Evolutionary conservation across 2,888 invertebrate species (phyloP), one percentile per base, ranked within the genome.

Genomic region (Lamellibrachia columna): DNA sequence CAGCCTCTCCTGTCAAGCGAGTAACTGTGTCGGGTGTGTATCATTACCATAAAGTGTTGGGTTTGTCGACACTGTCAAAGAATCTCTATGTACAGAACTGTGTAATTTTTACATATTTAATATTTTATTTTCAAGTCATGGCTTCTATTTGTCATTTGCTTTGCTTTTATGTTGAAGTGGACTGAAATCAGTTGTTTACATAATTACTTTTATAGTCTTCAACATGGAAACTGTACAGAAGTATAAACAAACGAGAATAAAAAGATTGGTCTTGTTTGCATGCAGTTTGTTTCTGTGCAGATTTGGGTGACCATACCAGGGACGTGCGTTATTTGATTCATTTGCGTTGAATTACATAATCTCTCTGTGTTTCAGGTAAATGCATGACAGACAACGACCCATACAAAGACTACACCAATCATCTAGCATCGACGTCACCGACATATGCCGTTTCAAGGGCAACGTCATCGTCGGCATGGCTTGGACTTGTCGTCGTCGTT

Each of bases 401-500:
- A 7, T 40, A 28, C 15, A 53, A 91, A 52, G 91, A 91, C 91
- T 75, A 75, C 22, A 15, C 75, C 3, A 91, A 91, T 91, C 52
- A 53, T 40, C 4, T 91, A n/a, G 40, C 52, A 28, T 52, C 53
- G 1, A 91, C 91, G 40, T 28, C 52, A 15, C 91, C 91, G 91
- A 15, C 91, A 7, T 52, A 52, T 55, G 52, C 92, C n/a, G 53
- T 28, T 8, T 75, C 52, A 7, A 90, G n/a, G 52, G 90, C 90
- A 52, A 52, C 53, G n/a, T 52, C 90, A 15, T 75, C 92, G 6
- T 53, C 90, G 4, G 60, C 91, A 3, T 93, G 93, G 93, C n/a
- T 91, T 40, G 91, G 93, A 2, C 92, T 93, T 22, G 53, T 93
- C 91, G 90, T 93, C 53, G 91, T 93, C 53, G 60, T 94, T 53